Percentiles rank a stretch among this genome's conserved stretches.
Conservation (phyloP, 2,888 invertebrate genomes). For the Myopa testacea region DNA sequence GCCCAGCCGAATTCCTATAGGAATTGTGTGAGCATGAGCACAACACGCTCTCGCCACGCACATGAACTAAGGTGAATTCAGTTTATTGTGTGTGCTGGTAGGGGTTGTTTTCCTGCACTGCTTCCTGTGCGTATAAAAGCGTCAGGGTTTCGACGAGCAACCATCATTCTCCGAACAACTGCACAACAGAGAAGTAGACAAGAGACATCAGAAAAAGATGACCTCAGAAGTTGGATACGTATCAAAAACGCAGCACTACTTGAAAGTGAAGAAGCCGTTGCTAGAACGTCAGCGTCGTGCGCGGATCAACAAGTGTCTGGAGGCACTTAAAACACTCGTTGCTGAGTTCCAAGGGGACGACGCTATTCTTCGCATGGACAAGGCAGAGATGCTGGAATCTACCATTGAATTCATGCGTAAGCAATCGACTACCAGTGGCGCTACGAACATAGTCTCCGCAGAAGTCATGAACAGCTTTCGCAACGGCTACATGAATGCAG, state of each 20-base stretch:
- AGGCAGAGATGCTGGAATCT: conserved; percentile 89
- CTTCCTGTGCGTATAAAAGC: conserved; percentile 45
- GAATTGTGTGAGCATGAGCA: conserved; percentile 38
- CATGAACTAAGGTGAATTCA: not conserved
- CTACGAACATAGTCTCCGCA: conserved; percentile 74
- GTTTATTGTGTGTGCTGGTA: conserved; percentile 38
- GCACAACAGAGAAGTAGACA: conserved; percentile 36
- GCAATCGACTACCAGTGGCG: conserved; percentile 73
- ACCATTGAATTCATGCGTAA: conserved; percentile 84
- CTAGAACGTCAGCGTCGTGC: conserved; percentile 88
- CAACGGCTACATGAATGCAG: conserved; percentile 89
- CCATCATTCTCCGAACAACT: conserved; percentile 45
- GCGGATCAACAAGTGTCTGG: conserved; percentile 89
- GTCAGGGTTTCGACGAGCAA: conserved; percentile 30
- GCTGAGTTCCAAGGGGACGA: conserved; percentile 83
- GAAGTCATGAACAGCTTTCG: conserved; percentile 82
- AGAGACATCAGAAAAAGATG: conserved; percentile 38
- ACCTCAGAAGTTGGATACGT: conserved; percentile 47
- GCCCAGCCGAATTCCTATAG: conserved; percentile 35
- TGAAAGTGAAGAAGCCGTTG: conserved; percentile 94
- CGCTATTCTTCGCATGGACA: conserved; percentile 88
- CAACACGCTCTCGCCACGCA: conserved; percentile 21
- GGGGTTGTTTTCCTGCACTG: conserved; percentile 46
- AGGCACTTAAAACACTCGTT: conserved; percentile 89
- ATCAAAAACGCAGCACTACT: conserved; percentile 86